A percentile compares a stretch with the other conserved stretches of the same genome.
These are phyloP conservation scores for Apostichopus californicus DNA, from an alignment of 35 echinoderm and acorn worm genomes.

Conservation along the genomic window DNA sequence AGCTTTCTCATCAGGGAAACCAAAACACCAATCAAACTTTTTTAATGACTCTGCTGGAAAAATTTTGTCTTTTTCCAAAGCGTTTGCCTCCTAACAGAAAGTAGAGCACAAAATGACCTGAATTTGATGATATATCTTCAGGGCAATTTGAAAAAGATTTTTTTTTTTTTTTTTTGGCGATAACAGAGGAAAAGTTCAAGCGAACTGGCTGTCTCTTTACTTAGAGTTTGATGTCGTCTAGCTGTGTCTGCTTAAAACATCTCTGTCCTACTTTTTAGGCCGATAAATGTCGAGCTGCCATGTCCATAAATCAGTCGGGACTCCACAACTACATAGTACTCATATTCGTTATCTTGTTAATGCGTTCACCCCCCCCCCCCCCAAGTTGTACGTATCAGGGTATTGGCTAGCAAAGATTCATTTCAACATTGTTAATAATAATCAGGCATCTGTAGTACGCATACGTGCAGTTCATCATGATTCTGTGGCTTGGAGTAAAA, in stretches of 20 bases:
- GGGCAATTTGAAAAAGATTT: constrained; percentile 5
- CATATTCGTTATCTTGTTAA: neutral
- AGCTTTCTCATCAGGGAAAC: constrained; percentile 20
- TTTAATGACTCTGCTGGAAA: constrained; percentile 35
- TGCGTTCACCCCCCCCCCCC: neutral
- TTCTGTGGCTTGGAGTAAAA: neutral
- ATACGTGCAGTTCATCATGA: neutral
- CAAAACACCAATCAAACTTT: constrained; percentile 37
- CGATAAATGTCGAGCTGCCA: neutral
- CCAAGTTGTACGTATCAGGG: neutral
- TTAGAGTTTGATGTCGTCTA: neutral
- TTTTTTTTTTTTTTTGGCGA: neutral
- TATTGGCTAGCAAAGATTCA: neutral
- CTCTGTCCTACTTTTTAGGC: neutral
- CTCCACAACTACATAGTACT: neutral
- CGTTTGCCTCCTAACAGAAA: constrained; percentile 3
- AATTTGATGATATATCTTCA: constrained; percentile 29
- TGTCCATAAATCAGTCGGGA: neutral
- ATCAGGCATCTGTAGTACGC: neutral
- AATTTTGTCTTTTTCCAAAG: neutral
- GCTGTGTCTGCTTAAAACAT: constrained; percentile 20
- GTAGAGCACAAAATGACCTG: constrained; percentile 43
- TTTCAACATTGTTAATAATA: constrained; percentile 5
- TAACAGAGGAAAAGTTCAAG: constrained; percentile 7
- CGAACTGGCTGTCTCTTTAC: constrained; percentile 17